Evolutionary conservation across 1,140 invertebrate species (phyloP).

Genomic region (Neuroterus valhalla): DNA sequence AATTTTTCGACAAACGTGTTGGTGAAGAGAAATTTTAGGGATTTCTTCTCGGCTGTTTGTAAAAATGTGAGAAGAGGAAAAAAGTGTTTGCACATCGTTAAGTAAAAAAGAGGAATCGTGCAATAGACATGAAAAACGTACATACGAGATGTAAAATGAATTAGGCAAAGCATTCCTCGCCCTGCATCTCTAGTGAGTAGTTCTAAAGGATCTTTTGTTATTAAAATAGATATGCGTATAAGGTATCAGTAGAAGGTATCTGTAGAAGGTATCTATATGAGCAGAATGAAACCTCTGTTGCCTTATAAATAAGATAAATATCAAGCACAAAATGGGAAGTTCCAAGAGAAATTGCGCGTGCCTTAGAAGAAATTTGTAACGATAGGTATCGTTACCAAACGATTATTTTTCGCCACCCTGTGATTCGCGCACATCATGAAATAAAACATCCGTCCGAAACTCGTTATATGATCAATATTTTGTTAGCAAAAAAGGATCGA

Average conservation of each 20-base stretch:
- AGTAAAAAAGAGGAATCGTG: constrained; percentile 17
- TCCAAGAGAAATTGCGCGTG: neutral
- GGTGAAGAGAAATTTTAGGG: too few species aligned
- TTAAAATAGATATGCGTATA: neutral
- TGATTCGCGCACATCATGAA: constrained; percentile 3
- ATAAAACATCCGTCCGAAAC: neutral
- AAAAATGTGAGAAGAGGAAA: neutral
- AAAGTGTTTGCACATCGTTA: neutral
- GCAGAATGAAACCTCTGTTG: constrained; percentile 7
- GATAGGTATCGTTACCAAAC: constrained; percentile 24
- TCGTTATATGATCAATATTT: too few species aligned
- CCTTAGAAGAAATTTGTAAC: constrained; percentile 1
- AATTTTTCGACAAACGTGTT: neutral
- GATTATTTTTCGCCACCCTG: constrained; percentile 5
- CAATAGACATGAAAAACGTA: constrained; percentile 14
- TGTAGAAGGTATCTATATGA: constrained; percentile 5
- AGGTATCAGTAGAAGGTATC: constrained; percentile 10
- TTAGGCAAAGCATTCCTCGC: constrained; percentile 20
- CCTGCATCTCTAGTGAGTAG: constrained; percentile 20
- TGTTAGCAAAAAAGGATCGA: too few species aligned
- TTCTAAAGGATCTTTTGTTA: constrained; percentile 21
- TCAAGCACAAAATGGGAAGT: constrained; percentile 3
- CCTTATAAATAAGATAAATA: constrained; percentile 6
- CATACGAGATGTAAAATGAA: constrained; percentile 18
- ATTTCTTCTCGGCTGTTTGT: too few species aligned